A percentile compares a stretch with the other conserved stretches of the same genome.
phyloP scores from a whole-genome alignment of 23 tunicate genomes.

The Corella eumyota region DNA sequence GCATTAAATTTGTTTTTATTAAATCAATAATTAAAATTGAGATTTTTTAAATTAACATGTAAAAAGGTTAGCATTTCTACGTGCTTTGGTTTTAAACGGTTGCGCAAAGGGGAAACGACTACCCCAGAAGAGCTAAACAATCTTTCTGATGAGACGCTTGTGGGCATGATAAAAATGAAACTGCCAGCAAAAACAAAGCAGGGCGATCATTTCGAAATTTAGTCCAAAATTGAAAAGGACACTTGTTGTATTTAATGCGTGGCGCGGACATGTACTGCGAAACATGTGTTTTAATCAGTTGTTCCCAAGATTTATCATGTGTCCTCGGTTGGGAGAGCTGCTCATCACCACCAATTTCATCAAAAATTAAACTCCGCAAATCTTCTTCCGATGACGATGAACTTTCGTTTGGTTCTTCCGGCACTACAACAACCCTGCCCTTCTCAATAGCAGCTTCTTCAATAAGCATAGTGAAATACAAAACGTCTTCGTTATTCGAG shows the following conservation, averaged over 20 bases:
- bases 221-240: slow-evolving; percentile 6
- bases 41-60: slow-evolving; percentile 6
- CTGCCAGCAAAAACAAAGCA: slow-evolving; percentile 6
- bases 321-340: not conserved
- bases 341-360: not conserved
- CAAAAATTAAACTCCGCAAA: not conserved
- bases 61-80: slow-evolving; percentile 10
- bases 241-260: not conserved
- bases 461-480: not conserved
- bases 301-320: not conserved
- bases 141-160: slow-evolving; percentile 8
- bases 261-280: slow-evolving; percentile 1
- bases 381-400: slow-evolving; percentile 10
- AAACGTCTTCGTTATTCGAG: not conserved
- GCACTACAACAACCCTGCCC: not conserved
- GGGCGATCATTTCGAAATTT: slow-evolving; percentile 5
- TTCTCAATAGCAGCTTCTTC: not conserved
- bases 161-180: slow-evolving; percentile 13
- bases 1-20: no score
- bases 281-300: not conserved
- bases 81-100: slow-evolving; percentile 4
- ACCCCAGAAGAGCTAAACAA: slow-evolving; percentile 16
- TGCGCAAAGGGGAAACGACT: slow-evolving; percentile 6
- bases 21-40: not conserved
- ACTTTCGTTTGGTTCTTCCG: not conserved